Percentiles rank a stretch among this genome's conserved stretches.
phyloP scores from a whole-genome alignment of 92 coral and sea anemone genomes.

The Paragorgia papillata region DNA sequence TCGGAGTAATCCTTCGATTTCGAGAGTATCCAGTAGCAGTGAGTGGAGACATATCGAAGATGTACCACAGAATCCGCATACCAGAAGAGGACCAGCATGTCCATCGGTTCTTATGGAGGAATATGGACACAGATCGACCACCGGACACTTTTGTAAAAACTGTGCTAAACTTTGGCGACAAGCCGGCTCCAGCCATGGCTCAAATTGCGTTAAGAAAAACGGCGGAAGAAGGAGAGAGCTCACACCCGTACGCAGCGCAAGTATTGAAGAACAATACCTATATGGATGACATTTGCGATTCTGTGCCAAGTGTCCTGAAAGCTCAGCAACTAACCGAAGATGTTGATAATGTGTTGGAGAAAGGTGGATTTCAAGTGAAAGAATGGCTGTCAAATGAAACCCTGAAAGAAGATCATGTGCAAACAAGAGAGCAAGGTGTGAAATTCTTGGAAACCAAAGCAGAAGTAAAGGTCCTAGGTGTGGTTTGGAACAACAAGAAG shows the following conservation, averaged over 20 bases:
- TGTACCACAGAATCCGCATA: slow-evolving; percentile 60
- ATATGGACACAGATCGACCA: slow-evolving; percentile 51
- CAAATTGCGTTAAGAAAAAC: slow-evolving; percentile 65
- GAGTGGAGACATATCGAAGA: slow-evolving; percentile 59
- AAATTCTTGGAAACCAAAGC: neutral
- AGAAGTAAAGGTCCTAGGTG: slow-evolving; percentile 63
- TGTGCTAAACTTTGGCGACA: slow-evolving; percentile 44
- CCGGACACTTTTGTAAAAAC: slow-evolving; percentile 58
- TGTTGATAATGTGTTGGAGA: slow-evolving; percentile 49
- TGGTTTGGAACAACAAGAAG: slow-evolving; percentile 50
- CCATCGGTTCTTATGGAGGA: slow-evolving; percentile 60
- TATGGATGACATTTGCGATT: slow-evolving; percentile 72
- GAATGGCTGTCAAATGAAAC: slow-evolving; percentile 53
- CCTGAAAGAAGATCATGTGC: neutral
- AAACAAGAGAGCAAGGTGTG: neutral
- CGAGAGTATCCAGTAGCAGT: slow-evolving; percentile 61
- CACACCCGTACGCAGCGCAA: slow-evolving; percentile 56
- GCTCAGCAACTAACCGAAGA: slow-evolving; percentile 60
- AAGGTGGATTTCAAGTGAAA: slow-evolving; percentile 69
- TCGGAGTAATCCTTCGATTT: slow-evolving; percentile 56
- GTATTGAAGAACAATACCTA: slow-evolving; percentile 58
- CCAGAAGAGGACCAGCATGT: slow-evolving; percentile 61
- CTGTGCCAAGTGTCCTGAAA: slow-evolving; percentile 50
- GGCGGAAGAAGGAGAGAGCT: slow-evolving; percentile 47
- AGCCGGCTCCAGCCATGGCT: slow-evolving; percentile 66